Base-by-base conservation (phyloP, 2,888 invertebrate genomes). In the Ferrisia virgata region DNA sequence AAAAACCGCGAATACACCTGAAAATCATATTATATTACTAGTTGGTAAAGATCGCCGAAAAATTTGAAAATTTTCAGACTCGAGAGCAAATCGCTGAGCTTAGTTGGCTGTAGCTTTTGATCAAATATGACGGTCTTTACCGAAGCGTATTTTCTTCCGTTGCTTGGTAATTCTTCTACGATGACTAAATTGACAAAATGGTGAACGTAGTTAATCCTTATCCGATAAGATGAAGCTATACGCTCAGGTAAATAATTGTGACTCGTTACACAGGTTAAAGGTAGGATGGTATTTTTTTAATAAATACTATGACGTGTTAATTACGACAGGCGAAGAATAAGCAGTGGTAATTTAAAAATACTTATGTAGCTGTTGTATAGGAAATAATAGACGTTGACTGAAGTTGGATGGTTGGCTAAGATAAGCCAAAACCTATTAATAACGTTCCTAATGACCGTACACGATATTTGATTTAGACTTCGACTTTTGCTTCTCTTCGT, bases 381-480 rank as follows among this genome's bases (percentile, higher is more conserved):
- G 5, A 64, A 28, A 53, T 22, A 6, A 18, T 22, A 22, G 3
- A n/a, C n/a, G n/a, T n/a, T 13, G n/a, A 5, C 47, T n/a, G 47
- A 47, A 6, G 47, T 22, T 53, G 15, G 15, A 2, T 39, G 11
- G 6, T 5, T 39, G 39, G 39, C 39, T 5, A 39, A 39, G 39
- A 5, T 22, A 22, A 28, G 28, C 64, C 2, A 28, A 64, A 64
- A 64, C 28, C 64, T 64, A 64, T 64, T 64, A 64, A 64, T 64
- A 64, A 64, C 31, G 15, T 25, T 31, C 64, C 28, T 64, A 64
- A 64, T 64, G 64, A 64, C 64, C 64, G 13, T 64, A 64, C 64
- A 64, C 64, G 64, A 64, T 64, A 64, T 64, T 64, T 64, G 64
- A 64, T 64, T 64, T 64, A 64, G 64, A 64, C 31, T 11, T 58